A percentile compares a stretch with the other conserved stretches of the same genome.
Conservation (phyloP, 53 echinoderm and acorn worm genomes). For the Hippasteria phrygiana region DNA sequence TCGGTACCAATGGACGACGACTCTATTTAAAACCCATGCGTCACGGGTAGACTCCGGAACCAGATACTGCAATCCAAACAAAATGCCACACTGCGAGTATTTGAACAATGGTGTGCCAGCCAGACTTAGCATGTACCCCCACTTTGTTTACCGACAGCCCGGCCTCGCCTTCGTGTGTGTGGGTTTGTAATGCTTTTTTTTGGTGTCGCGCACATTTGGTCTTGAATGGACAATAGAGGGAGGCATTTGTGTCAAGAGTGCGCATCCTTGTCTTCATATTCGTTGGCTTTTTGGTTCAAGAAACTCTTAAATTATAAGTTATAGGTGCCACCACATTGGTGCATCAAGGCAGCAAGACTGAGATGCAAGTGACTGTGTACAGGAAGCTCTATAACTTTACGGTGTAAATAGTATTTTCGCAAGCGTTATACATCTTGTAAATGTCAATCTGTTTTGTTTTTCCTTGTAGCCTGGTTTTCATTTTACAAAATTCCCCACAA, state of each 20-base stretch:
- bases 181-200: neutral
- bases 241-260: neutral
- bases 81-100: neutral
- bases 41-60: constrained; percentile 3
- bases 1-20: neutral
- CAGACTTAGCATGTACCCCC: neutral
- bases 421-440: too few species aligned
- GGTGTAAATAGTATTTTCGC: too few species aligned
- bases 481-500: too few species aligned
- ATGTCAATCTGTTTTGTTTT: too few species aligned
- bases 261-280: neutral
- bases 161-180: neutral
- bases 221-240: neutral
- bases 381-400: too few species aligned
- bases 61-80: constrained; percentile 43
- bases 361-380: too few species aligned
- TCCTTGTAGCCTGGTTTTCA: too few species aligned
- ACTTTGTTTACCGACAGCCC: neutral
- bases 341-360: too few species aligned
- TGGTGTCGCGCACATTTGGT: neutral
- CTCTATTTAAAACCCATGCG: neutral
- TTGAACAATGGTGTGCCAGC: neutral
- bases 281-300: too few species aligned
- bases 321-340: too few species aligned
- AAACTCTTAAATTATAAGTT: too few species aligned